Percentiles rank a stretch among this genome's conserved stretches.
phyloP scores from a whole-genome alignment of 2,113 vertebrate species.

The Cichladusa arquata region DNA sequence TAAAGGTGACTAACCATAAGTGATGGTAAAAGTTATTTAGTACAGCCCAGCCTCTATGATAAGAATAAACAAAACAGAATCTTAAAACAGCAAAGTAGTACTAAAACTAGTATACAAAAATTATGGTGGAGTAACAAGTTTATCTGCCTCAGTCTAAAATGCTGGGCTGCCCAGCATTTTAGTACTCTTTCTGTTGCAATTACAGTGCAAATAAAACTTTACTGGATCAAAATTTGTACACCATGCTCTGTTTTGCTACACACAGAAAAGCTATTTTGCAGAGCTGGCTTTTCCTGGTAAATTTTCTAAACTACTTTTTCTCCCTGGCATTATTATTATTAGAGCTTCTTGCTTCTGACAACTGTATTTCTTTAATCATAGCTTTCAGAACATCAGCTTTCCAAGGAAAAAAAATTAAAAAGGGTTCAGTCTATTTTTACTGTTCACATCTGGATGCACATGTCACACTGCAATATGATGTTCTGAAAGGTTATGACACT shows the following conservation, averaged over 20 bases:
- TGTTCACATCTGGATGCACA: constrained; percentile 44
- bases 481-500: background rate
- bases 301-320: background rate
- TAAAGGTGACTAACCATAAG: background rate
- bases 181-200: background rate
- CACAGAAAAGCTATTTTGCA: background rate
- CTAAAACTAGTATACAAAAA: background rate
- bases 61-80: background rate
- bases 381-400: background rate
- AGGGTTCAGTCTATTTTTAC: background rate
- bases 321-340: constrained; percentile 15
- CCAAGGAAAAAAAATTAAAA: background rate
- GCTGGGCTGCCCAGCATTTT: background rate
- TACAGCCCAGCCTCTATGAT: background rate
- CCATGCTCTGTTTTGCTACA: background rate
- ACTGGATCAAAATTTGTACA: background rate
- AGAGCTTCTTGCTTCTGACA: background rate
- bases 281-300: background rate
- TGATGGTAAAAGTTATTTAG: background rate
- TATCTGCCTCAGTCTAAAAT: background rate
- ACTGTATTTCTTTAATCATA: constrained; percentile 38
- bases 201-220: background rate
- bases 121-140: background rate
- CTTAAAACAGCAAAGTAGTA: background rate
- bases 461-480: background rate